Conservation (phyloP, 1,140 invertebrate species). For the Sarcophaga bullata region DNA sequence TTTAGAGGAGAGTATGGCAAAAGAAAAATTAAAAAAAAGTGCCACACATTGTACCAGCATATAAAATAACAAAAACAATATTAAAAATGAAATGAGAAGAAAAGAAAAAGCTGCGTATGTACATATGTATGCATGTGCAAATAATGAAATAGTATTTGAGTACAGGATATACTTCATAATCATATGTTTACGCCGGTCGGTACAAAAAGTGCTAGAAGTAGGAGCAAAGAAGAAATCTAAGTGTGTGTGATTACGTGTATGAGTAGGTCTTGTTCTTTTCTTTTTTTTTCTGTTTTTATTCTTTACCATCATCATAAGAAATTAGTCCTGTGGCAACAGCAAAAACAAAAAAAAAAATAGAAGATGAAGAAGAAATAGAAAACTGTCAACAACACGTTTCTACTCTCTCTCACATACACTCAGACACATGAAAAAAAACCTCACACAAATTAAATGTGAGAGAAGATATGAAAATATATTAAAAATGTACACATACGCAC, state of each 20-base stretch:
- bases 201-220: neutral
- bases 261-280: neutral
- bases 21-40: too few species aligned
- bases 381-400: slow-evolving; percentile 45
- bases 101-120: neutral
- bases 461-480: neutral
- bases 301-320: neutral
- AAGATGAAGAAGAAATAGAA: slow-evolving; percentile 39
- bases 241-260: neutral
- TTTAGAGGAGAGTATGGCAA: too few species aligned
- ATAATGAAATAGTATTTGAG: neutral
- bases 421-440: neutral
- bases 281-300: neutral
- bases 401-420: slow-evolving; percentile 7
- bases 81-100: neutral
- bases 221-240: neutral
- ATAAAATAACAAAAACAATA: too few species aligned
- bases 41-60: too few species aligned
- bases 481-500: neutral
- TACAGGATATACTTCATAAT: too few species aligned
- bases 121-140: neutral
- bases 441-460: slow-evolving; percentile 3
- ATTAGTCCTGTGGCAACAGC: slow-evolving; percentile 43
- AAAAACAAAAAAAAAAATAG: slow-evolving; percentile 6
- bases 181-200: too few species aligned